Conservation (phyloP, 2,888 invertebrate species). For the Nomada ruficornis region DNA sequence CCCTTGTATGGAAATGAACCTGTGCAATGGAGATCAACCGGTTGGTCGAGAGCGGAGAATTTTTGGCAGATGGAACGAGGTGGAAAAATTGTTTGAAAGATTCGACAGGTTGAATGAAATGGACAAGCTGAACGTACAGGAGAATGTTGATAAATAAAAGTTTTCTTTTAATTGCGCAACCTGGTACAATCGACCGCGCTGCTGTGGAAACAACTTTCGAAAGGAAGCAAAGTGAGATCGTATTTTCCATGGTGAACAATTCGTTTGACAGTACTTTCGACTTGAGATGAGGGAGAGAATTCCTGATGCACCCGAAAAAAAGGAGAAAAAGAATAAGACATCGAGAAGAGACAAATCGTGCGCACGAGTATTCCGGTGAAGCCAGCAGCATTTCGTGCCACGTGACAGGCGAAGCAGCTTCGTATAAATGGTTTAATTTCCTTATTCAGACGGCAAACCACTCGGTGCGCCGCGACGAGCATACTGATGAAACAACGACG, state of each 20-base stretch:
- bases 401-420: conserved; percentile 38
- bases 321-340: conserved; percentile 18
- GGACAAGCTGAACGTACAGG: background rate
- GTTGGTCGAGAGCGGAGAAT: background rate
- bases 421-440: conserved; percentile 70
- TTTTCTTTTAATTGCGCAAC: too few species aligned
- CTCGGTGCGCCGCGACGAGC: conserved; percentile 51
- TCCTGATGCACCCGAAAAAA: too few species aligned
- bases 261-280: background rate
- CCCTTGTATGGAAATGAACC: background rate
- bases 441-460: conserved; percentile 68
- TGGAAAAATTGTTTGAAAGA: background rate
- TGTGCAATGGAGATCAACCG: background rate
- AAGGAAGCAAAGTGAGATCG: background rate
- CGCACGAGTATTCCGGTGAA: conserved; percentile 9
- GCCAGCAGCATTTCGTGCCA: conserved; percentile 35
- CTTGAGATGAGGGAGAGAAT: too few species aligned
- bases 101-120: background rate
- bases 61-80: background rate
- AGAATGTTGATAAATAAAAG: too few species aligned
- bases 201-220: background rate
- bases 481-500: conserved; percentile 70
- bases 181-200: too few species aligned
- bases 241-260: background rate
- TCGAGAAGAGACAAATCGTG: conserved; percentile 36